phyloP scores from a whole-genome alignment of 2,113 vertebrate species.

The Pao palembangensis region DNA sequence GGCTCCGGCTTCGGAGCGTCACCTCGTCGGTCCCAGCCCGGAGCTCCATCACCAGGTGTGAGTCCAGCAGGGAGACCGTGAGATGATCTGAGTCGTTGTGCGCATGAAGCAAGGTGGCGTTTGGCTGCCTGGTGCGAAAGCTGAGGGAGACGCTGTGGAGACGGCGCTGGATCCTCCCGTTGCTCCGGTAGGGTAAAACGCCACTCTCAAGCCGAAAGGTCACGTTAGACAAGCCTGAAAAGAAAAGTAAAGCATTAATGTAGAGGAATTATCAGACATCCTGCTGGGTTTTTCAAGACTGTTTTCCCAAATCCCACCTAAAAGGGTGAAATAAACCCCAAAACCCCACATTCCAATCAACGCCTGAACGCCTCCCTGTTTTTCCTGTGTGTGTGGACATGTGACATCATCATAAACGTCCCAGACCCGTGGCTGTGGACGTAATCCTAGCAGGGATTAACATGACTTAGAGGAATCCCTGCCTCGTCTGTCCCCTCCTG shows the following conservation, averaged over 20 bases:
- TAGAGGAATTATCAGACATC: not conserved
- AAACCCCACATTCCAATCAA: too few relatives aligned
- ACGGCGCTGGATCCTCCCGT: conserved; percentile 75
- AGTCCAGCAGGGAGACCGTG: conserved; percentile 74
- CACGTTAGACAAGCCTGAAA: conserved; percentile 81
- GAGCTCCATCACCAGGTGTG: conserved; percentile 76
- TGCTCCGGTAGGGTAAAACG: conserved; percentile 76
- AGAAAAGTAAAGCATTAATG: conserved; percentile 7
- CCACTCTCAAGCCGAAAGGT: conserved; percentile 73
- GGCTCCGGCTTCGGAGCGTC: conserved; percentile 55
- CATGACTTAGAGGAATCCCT: conserved; percentile 49
- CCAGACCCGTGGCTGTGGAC: conserved; percentile 37
- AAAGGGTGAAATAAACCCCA: too few relatives aligned
- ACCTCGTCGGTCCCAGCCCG: conserved; percentile 60
- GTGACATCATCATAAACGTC: conserved; percentile 38
- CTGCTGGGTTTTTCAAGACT: too few relatives aligned
- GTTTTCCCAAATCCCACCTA: too few relatives aligned
- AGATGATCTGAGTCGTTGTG: conserved; percentile 74
- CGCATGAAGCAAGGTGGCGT: conserved; percentile 74
- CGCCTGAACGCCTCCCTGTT: too few relatives aligned
- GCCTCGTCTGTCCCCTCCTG: conserved; percentile 42
- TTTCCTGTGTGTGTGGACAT: conserved; percentile 6
- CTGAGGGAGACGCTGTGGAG: conserved; percentile 78
- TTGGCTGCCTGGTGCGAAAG: conserved; percentile 78
- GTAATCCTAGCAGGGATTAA: conserved; percentile 60